Conservation (phyloP, 2,797 vertebrate species). For the Chromis chromis region DNA sequence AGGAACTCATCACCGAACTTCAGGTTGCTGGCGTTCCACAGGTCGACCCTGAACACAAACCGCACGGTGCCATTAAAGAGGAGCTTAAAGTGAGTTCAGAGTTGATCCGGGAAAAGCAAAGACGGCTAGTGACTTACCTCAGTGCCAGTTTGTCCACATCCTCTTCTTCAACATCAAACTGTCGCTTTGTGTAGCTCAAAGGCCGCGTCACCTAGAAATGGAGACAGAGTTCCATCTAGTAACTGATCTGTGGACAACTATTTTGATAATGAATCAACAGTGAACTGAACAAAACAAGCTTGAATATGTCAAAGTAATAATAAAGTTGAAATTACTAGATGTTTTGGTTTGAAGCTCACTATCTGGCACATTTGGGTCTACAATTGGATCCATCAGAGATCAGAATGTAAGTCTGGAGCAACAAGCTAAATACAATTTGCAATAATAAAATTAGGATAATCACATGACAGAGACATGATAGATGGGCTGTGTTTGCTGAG, state of each 20-base stretch:
- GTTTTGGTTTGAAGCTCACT: too few species aligned
- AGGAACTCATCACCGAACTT: conserved; percentile 99
- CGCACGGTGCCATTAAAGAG: conserved; percentile 5
- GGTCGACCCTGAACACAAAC: conserved; percentile 88
- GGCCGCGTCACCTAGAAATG: conserved; percentile 91
- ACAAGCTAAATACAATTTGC: background rate
- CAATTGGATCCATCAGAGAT: too few species aligned
- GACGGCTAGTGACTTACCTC: conserved; percentile 82
- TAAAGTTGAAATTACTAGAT: too few species aligned
- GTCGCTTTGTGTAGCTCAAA: conserved; percentile 94
- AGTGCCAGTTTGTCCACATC: conserved; percentile 97
- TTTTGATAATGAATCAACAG: too few species aligned
- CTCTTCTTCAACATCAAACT: conserved; percentile 98
- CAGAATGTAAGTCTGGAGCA: background rate
- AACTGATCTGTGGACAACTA: too few species aligned
- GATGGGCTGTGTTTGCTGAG: conserved; percentile 26
- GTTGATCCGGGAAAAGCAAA: background rate
- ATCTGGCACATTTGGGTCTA: too few species aligned
- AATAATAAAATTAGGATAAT: background rate
- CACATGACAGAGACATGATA: conserved; percentile 45
- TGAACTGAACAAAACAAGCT: background rate
- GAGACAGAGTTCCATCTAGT: background rate
- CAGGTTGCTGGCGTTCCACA: conserved; percentile 98
- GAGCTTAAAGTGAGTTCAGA: background rate
- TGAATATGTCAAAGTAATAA: background rate